Evolutionary conservation across 2,797 vertebrate genomes (phyloP).

Genomic region (Eulemur rubriventer): DNA sequence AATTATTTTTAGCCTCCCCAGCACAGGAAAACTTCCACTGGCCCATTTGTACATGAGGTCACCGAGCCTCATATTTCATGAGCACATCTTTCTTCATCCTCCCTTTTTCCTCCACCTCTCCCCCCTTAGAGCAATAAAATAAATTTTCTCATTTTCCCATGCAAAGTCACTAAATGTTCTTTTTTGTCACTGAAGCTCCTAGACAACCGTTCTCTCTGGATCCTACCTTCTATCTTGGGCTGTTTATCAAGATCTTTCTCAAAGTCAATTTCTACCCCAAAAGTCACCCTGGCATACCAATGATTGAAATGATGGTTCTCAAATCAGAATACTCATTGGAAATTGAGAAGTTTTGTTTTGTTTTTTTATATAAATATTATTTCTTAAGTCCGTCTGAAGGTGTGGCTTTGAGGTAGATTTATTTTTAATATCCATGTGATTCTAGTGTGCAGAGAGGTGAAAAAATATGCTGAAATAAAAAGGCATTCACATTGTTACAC

Average conservation of each 20-base stretch:
- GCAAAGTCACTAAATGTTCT: not conserved
- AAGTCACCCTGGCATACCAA: not conserved
- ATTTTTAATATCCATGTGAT: slow-evolving; percentile 21
- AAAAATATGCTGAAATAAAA: not conserved
- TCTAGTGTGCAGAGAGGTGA: not conserved
- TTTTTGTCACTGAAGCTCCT: not conserved
- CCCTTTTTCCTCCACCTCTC: not conserved
- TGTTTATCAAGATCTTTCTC: not conserved
- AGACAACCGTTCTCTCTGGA: not conserved
- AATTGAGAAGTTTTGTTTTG: not conserved
- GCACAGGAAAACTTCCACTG: not conserved
- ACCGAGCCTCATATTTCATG: not conserved
- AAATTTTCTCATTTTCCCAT: not conserved
- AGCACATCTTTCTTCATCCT: not conserved
- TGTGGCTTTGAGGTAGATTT: not conserved
- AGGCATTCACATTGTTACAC: not conserved
- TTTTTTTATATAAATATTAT: not conserved
- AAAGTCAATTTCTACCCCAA: not conserved
- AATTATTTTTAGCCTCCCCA: not conserved
- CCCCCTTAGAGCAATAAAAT: not conserved
- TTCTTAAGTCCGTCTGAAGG: not conserved
- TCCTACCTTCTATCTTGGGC: not conserved
- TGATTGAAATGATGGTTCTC: slow-evolving; percentile 3
- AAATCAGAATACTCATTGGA: not conserved
- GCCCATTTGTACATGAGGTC: not conserved